Base-by-base conservation (phyloP, 2,797 vertebrate species). In the Chaetophractus vellerosus region DNA sequence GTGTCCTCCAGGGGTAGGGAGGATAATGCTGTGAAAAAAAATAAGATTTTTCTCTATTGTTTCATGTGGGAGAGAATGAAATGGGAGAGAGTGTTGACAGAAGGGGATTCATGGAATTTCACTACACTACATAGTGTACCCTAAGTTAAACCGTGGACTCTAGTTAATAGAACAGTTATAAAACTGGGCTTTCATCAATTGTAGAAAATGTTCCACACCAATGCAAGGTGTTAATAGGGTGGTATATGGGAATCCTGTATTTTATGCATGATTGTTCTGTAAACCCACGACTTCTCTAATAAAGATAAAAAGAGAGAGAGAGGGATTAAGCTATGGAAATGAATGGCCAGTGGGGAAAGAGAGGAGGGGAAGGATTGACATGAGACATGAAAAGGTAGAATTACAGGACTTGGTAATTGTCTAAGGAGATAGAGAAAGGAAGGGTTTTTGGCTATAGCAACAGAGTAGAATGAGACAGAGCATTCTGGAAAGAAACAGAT, bases 401-500 rank as follows among this genome's bases (percentile, higher is more conserved):
- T 68, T 23, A 11, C 1, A 72, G 78, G 41, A 38, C 11, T 10
- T 23, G 23, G 21, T 26, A n/a, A 8, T 14, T 50, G 5, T 69
- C 38, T 21, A 23, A 52, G 24, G 50, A 91, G 38, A 45, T 12
- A 55, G 61, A 52, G 45, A 59, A 83, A 88, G 5, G n/a, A 36
- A 83, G 90, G 28, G 7, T 55, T 6, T 28, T 57, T 33, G 59
- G 26, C 52, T 85, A 15, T 2, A 84, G 48, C 19, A 14, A 50
- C 19, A 55, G 57, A 68, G 14, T 23, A 82, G 74, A 59, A 55
- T 36, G n/a, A 48, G n/a, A 33, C 57, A 26, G 71, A 57, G 52
- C 64, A 72, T 59, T 90, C 57, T 52, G n/a, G 78, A 63, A 69
- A 68, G 23, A 76, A 88, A 79, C 41, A 55, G 57, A 89, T 79